Percentiles rank a stretch among this genome's conserved stretches.
Evolutionary conservation across 1,140 invertebrate genomes (phyloP).

Genomic region (Centruroides vittatus): DNA sequence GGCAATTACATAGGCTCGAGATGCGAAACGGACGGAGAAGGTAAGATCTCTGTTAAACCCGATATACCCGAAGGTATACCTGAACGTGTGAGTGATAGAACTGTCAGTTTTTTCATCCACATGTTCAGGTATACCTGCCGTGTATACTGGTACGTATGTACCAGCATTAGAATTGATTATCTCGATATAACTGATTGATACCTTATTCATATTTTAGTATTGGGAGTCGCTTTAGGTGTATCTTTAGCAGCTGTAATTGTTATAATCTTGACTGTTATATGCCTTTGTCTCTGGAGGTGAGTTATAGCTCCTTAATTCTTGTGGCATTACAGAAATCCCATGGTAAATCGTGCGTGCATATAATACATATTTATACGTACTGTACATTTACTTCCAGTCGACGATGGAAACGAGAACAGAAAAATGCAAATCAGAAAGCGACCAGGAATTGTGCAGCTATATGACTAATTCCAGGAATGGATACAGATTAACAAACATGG

Average conservation of each 20-base stretch:
- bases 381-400: conserved; percentile 39
- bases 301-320: conserved; percentile 1
- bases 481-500: conserved; percentile 10
- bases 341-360: background rate
- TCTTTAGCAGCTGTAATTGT: conserved; percentile 74
- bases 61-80: no score
- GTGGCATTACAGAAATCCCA: background rate
- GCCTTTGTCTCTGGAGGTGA: conserved; percentile 80
- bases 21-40: conserved; percentile 78
- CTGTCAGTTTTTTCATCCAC: no score
- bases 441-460: conserved; percentile 15
- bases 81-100: background rate
- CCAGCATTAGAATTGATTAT: no score
- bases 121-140: no score
- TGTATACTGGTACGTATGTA: no score
- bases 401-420: conserved; percentile 72
- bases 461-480: conserved; percentile 9
- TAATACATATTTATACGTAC: conserved; percentile 5
- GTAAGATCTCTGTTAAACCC: background rate
- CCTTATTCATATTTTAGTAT: conserved; percentile 32
- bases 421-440: conserved; percentile 28
- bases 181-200: background rate
- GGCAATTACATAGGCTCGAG: conserved; percentile 72
- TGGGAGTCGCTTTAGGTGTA: conserved; percentile 76
- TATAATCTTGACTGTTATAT: conserved; percentile 68